phyloP scores from a whole-genome alignment of 2,888 invertebrate genomes.

The Drosophila sordidula region DNA sequence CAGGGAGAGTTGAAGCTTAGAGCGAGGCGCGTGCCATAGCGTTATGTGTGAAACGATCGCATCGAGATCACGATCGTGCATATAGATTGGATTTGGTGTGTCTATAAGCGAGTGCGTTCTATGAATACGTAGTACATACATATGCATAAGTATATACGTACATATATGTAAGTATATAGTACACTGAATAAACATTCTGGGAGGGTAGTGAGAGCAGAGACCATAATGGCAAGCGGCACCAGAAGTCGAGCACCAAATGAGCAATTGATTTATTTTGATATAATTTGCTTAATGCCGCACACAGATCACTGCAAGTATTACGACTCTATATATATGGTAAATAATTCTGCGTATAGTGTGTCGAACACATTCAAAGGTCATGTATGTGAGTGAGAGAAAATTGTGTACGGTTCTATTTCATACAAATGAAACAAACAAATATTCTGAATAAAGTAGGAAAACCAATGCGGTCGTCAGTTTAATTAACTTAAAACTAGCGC shows the following conservation, averaged over 20 bases:
- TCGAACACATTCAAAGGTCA: slow-evolving; percentile 4
- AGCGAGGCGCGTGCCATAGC: slow-evolving; percentile 66
- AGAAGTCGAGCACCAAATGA: slow-evolving; percentile 37
- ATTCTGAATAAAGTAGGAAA: not conserved
- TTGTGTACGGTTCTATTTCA: slow-evolving; percentile 3
- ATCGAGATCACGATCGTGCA: slow-evolving; percentile 57
- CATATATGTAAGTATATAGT: slow-evolving; percentile 23
- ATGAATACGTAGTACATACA: slow-evolving; percentile 15
- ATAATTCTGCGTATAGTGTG: slow-evolving; percentile 5
- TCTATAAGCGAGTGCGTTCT: slow-evolving; percentile 45
- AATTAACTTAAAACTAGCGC: slow-evolving; percentile 1
- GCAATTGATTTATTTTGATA: slow-evolving; percentile 64
- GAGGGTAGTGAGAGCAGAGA: slow-evolving; percentile 14
- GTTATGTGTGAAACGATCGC: slow-evolving; percentile 64
- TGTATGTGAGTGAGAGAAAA: slow-evolving; percentile 4
- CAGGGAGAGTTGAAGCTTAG: slow-evolving; percentile 30
- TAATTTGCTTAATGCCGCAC: slow-evolving; percentile 36
- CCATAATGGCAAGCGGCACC: slow-evolving; percentile 6
- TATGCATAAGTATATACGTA: slow-evolving; percentile 3
- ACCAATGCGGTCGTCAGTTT: not conserved
- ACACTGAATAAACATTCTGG: slow-evolving; percentile 40
- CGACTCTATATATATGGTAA: slow-evolving; percentile 10
- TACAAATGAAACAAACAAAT: not conserved
- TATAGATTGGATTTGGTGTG: slow-evolving; percentile 40
- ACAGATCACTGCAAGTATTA: slow-evolving; percentile 21